Base-by-base conservation (phyloP, 2,888 invertebrate species). In the Ommatoiulus sabulosus region DNA sequence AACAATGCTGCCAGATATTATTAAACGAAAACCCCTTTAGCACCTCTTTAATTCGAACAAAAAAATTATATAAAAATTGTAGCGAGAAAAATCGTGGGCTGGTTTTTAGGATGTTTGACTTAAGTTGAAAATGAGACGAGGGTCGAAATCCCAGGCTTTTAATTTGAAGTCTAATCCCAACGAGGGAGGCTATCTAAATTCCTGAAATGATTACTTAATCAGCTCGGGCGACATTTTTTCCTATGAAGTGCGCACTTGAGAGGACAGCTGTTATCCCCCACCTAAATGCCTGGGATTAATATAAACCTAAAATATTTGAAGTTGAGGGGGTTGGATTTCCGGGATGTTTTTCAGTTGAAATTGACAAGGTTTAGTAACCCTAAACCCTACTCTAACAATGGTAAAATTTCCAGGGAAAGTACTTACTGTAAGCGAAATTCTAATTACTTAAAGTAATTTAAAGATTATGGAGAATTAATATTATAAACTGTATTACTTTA, bases 161-260 rank as follows among this genome's bases (percentile, higher is more conserved):
- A 63, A 63, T 63, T 6, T 52, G 52, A 6, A 63, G 20, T 6
- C n/a, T 63, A 63, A 63, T 63, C 63, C 35, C 35, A 35, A 35
- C n/a, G 63, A 63, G n/a, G n/a, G 63, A 63, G 17, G 63, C 63
- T n/a, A 63, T 63, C 63, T 63, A 63, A 63, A 63, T 63, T n/a
- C 63, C 20, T n/a, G 63, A n/a, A 63, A 63, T 63, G 63, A 63
- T 63, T 63, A 20, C 63, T 63, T 35, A 35, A 35, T 35, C 35
- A 35, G 35, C 35, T 35, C 0, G 35, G 35, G 35, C 35, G 35
- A 1, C 2, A 35, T 35, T 35, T 35, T 35, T 35, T 35, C 35
- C 35, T 35, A 35, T 35, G 35, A 46, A 46, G 46, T 46, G 12
- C 46, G 46, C 46, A 63, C 63, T 63, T 63, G n/a, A 63, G 63